Evolutionary conservation across 2,113 vertebrate genomes (phyloP).

Genomic region (Toxotes jaculatrix): DNA sequence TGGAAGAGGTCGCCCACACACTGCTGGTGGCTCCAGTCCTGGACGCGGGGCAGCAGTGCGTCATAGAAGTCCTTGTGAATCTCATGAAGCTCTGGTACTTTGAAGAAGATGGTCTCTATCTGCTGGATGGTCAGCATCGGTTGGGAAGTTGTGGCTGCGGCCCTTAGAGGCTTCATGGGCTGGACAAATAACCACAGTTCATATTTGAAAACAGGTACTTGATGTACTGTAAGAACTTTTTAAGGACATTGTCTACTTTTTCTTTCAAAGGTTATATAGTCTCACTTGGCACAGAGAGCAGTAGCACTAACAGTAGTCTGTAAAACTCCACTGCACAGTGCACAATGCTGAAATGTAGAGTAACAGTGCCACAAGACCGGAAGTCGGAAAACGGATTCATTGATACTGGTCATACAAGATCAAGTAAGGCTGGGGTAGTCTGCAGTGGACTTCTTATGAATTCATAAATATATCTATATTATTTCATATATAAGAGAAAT

Average conservation of each 20-base stretch:
- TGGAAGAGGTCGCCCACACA: conserved; percentile 98
- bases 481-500: neutral
- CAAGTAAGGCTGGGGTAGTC: neutral
- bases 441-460: neutral
- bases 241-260: neutral
- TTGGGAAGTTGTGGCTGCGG: conserved; percentile 97
- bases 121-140: conserved; percentile 93
- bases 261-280: neutral
- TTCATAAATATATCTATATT: no score
- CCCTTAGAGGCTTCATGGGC: conserved; percentile 98
- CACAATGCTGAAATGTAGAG: no score
- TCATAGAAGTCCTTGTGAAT: conserved; percentile 99
- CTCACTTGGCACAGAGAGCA: no score
- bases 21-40: conserved; percentile 94
- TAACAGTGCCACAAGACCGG: no score
- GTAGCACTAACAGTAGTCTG: no score
- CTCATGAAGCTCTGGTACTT: conserved; percentile 97
- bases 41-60: conserved; percentile 91
- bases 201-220: neutral
- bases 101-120: conserved; percentile 99
- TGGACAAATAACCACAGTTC: conserved; percentile 62
- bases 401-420: no score
- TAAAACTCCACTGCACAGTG: no score
- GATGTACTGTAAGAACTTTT: neutral
- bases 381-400: no score